These are phyloP conservation scores for Drosophila recens DNA, from an alignment of 2,888 invertebrate species.

Conservation along the genomic window DNA sequence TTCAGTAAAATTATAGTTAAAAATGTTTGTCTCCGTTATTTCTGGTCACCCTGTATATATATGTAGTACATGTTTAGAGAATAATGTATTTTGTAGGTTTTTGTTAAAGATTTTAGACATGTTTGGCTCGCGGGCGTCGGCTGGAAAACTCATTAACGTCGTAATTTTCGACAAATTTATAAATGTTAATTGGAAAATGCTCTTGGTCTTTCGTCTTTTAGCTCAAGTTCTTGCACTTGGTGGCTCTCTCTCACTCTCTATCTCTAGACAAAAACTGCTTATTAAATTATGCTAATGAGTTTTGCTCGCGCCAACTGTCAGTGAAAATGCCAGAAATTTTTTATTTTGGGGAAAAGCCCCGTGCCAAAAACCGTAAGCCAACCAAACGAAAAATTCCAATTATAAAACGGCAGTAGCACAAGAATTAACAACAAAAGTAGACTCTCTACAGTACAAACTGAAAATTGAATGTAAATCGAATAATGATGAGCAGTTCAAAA, in stretches of 20 bases:
- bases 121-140: constrained; percentile 49
- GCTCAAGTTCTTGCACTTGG: constrained; percentile 28
- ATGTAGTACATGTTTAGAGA: constrained; percentile 7
- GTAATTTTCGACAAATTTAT: constrained; percentile 76
- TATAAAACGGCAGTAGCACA: constrained; percentile 43
- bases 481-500: too few species aligned
- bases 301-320: constrained; percentile 64
- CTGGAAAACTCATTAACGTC: constrained; percentile 78
- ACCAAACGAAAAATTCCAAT: constrained; percentile 68
- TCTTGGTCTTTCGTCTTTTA: constrained; percentile 29
- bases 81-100: constrained; percentile 43
- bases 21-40: too few species aligned
- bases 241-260: not conserved
- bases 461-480: not conserved
- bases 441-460: constrained; percentile 8
- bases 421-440: constrained; percentile 9
- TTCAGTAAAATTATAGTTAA: too few species aligned
- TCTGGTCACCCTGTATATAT: too few species aligned
- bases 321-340: constrained; percentile 59
- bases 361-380: constrained; percentile 38
- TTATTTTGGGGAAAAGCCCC: constrained; percentile 15
- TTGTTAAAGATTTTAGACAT: constrained; percentile 57
- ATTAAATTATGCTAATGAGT: constrained; percentile 81
- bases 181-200: constrained; percentile 80
- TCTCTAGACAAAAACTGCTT: constrained; percentile 70